Base-by-base conservation (phyloP, 1,140 invertebrate species). In the Sitophilus oryzae region DNA sequence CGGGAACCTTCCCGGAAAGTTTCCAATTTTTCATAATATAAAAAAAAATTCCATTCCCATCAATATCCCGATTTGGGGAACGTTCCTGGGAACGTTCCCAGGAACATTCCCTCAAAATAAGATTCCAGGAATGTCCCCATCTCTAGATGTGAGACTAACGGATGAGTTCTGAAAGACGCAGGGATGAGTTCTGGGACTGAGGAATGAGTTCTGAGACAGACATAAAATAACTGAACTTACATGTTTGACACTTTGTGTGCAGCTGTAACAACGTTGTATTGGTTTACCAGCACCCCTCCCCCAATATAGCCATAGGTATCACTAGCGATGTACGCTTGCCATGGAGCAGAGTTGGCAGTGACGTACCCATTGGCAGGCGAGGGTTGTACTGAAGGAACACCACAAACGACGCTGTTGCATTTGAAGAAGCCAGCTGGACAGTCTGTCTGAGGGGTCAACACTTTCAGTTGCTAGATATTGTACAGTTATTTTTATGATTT, bases 261-360 rank as follows among this genome's bases (percentile, higher is more conserved):
- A 6, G 68, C 68, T 11, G 69, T 71, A 5, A 71, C 34, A 4
- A 71, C 65, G 40, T 66, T 60, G 23, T 61, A 66, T 2, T 52
- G 36, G 55, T 68, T 62, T 2, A 71, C 15, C n/a, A 71, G 57
- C 8, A 66, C 68, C 3, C 69, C 68, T 35, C 63, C 64, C 20
- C 68, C 69, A 1, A 63, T 56, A 38, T 66, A 70, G 16, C 36
- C 37, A 36, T 60, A 48, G 3, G 65, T 69, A 11, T 56, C 51
- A 54, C 66, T 68, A 34, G 50, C 58, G 2, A 71, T 19, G 44
- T 59, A 71, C n/a, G 62, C 69, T 49, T 67, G 64, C 69, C 69
- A 71, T 36, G 69, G 69, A 5, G 11, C 5, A 30, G 25, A 30
- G 25, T 11, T 30, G 25, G 25, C 21, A 60, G 25, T 30, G 25